A percentile compares a stretch with the other conserved stretches of the same genome.
phyloP scores from a whole-genome alignment of 1,140 invertebrate species.

The Maniola jurtina region DNA sequence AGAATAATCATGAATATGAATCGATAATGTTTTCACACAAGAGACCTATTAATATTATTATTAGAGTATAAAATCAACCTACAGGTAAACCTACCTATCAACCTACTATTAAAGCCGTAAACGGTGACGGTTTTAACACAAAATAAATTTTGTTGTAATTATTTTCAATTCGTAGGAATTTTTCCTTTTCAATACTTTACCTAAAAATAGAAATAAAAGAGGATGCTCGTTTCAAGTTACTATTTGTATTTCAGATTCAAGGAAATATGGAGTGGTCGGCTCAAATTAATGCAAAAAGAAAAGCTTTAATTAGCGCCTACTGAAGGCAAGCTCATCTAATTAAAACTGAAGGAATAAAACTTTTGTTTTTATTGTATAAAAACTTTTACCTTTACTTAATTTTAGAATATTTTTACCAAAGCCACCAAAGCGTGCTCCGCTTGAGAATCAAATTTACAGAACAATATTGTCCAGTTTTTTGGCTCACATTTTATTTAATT shows the following conservation, averaged over 20 bases:
- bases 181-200: not conserved
- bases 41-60: no score
- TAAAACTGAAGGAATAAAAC: not conserved
- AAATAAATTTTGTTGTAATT: no score
- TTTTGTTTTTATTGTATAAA: not conserved
- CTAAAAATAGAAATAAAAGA: not conserved
- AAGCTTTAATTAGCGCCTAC: conserved; percentile 4
- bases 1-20: no score
- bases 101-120: no score
- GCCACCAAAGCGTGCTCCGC: not conserved
- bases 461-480: no score
- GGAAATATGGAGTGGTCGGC: not conserved
- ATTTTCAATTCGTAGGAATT: no score
- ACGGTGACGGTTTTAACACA: no score
- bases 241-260: not conserved
- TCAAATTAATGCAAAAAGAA: conserved; percentile 1
- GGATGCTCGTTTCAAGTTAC: not conserved
- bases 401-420: not conserved
- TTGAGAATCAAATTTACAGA: not conserved
- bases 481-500: no score
- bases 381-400: not conserved
- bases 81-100: no score
- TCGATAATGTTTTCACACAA: no score
- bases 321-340: not conserved
- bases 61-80: no score